Evolutionary conservation across 2,888 invertebrate genomes (phyloP), one percentile per base, ranked within the genome.

Genomic region (Stictocephala bisonia): DNA sequence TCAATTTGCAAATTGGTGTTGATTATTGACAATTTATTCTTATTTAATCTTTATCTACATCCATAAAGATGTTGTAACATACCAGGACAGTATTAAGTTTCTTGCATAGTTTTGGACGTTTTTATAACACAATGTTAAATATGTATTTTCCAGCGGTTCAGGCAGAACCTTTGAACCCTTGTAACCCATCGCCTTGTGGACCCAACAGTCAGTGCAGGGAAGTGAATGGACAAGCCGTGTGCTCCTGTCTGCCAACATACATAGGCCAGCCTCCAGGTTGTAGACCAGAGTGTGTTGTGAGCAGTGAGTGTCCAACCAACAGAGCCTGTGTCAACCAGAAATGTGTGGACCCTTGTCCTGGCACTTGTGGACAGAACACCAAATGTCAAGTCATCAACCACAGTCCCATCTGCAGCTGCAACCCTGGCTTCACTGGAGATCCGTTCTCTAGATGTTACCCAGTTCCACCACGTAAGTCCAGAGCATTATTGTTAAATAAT

Each of bases 301-400:
- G 87, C 79, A 88, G 90, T 9, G 91, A 91, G 80, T 91, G 92
- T 82, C 81, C 87, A 7, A 84, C 85, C 56, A 86, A 88, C 72
- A 88, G 86, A 81, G 88, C 91, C 18, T 92, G 92, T 81, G 82
- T 90, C 51, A 90, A 90, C 81, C 88, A 89, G 80, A 91, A 90
- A 84, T 93, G 92, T 82, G 82, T 86, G 2, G 89, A 91, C 82
- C 92, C 92, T 67, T 93, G 92, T 78, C 88, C 88, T 24, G 90
- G 90, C 31, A 87, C 90, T 20, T 93, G 93, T 81, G 93, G 93
- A 13, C 85, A 88, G 77, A 89, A 89, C 80, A 87, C 92, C 31
- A 86, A 89, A 76, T 93, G 93, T 82, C 87, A 89, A 81, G 91
- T 91, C 6, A 88, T 90, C 75, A 90, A 91, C 82, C 91, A 91